Evolutionary conservation across 1,140 invertebrate species (phyloP).

Genomic region (Leucophenga varia): DNA sequence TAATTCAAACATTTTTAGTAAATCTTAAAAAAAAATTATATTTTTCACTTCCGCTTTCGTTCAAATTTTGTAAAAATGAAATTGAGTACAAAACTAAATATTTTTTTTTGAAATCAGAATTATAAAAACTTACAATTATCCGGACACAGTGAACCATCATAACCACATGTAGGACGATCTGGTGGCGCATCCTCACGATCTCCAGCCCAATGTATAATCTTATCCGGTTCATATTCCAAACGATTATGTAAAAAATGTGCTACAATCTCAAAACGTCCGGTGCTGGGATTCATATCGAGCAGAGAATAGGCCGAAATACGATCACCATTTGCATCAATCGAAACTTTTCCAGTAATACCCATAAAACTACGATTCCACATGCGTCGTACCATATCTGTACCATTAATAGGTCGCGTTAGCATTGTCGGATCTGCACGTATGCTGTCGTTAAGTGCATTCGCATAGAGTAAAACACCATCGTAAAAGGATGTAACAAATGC

Average conservation of each 20-base stretch:
- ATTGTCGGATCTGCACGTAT: conserved; percentile 67
- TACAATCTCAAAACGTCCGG: conserved; percentile 74
- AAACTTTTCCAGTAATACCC: conserved; percentile 90
- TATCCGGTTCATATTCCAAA: conserved; percentile 68
- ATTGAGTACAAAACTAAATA: neutral
- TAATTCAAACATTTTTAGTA: no score
- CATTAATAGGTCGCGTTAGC: conserved; percentile 59
- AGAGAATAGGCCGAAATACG: conserved; percentile 88
- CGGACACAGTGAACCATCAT: conserved; percentile 85
- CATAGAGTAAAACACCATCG: conserved; percentile 91
- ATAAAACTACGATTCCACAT: conserved; percentile 85
- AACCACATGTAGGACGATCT: conserved; percentile 88
- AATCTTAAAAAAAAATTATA: neutral
- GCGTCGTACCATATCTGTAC: conserved; percentile 69
- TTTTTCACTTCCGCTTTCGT: no score
- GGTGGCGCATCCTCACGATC: conserved; percentile 70
- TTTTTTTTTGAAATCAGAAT: neutral
- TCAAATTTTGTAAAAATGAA: neutral
- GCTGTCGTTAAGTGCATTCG: conserved; percentile 85
- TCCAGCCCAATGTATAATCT: conserved; percentile 86
- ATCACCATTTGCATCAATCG: conserved; percentile 88
- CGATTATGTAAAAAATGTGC: conserved; percentile 51
- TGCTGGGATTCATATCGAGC: conserved; percentile 83
- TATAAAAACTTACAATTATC: conserved; percentile 64
- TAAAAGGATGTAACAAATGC: conserved; percentile 94